Conservation (phyloP, 2,113 vertebrate species). For the Zootoca vivipara region DNA sequence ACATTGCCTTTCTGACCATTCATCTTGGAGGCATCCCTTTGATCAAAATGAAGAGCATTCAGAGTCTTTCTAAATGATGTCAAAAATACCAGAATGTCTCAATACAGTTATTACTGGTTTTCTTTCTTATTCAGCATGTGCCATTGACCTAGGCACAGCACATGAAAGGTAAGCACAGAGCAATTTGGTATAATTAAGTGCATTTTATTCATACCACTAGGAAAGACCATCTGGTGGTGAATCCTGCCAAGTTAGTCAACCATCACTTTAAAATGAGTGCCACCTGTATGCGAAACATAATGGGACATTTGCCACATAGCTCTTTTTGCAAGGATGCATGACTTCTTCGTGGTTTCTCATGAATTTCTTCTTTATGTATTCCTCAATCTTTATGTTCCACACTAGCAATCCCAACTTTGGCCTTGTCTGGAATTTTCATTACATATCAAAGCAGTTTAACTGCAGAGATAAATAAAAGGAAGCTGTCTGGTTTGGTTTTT, state of each 20-base stretch:
- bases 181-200: conserved; percentile 36
- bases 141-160: conserved; percentile 9
- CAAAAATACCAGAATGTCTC: neutral
- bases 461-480: neutral
- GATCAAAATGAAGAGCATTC: neutral
- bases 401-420: neutral
- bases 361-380: neutral
- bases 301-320: conserved; percentile 15
- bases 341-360: neutral
- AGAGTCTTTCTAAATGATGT: neutral
- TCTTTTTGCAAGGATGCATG: neutral
- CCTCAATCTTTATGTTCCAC: neutral
- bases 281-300: conserved; percentile 27
- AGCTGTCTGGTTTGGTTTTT: neutral
- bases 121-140: conserved; percentile 8
- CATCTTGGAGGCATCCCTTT: neutral
- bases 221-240: conserved; percentile 32
- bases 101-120: neutral
- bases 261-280: conserved; percentile 35
- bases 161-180: conserved; percentile 31
- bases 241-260: conserved; percentile 40
- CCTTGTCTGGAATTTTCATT: neutral
- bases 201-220: conserved; percentile 34
- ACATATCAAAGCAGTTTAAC: neutral
- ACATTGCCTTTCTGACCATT: neutral